A percentile compares a stretch with the other conserved stretches of the same genome.
phyloP scores from a whole-genome alignment of 2,113 vertebrate genomes.

The sheep (Ovis aries) region DNA sequence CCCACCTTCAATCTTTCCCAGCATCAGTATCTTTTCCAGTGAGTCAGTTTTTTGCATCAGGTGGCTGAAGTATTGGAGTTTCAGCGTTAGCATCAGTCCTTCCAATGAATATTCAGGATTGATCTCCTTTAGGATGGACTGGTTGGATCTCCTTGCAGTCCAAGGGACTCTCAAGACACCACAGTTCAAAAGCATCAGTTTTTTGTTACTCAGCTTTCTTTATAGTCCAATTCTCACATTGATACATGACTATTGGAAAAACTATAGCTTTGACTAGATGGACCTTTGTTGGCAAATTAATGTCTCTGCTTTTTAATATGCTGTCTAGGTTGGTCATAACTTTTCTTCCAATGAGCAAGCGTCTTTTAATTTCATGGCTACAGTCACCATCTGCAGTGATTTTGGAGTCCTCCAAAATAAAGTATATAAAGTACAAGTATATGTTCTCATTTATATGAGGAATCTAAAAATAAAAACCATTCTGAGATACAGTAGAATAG shows the following conservation, averaged over 20 bases:
- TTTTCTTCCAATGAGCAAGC: not conserved
- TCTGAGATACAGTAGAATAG: not conserved
- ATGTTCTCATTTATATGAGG: not conserved
- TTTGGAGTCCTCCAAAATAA: not conserved
- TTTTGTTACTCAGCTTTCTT: not conserved
- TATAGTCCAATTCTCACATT: not conserved
- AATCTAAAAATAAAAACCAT: not conserved
- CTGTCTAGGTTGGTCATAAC: not conserved
- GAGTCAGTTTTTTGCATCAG: rapidly evolving
- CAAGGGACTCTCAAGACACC: not conserved
- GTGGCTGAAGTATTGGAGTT: not conserved
- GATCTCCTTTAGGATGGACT: not conserved
- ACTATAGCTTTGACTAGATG: rapidly evolving
- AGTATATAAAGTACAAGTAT: not conserved
- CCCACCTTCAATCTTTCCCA: not conserved
- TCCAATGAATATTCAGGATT: not conserved
- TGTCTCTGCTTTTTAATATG: not conserved
- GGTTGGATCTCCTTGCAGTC: not conserved
- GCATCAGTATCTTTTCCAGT: not conserved
- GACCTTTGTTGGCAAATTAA: not conserved
- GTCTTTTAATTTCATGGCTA: not conserved
- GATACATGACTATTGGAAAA: not conserved
- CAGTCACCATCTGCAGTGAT: not conserved
- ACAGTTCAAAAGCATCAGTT: not conserved
- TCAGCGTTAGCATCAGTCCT: not conserved